A percentile compares a stretch with the other conserved stretches of the same genome.
phyloP scores from a whole-genome alignment of 2,113 vertebrate genomes.

The Elanoides forficatus region DNA sequence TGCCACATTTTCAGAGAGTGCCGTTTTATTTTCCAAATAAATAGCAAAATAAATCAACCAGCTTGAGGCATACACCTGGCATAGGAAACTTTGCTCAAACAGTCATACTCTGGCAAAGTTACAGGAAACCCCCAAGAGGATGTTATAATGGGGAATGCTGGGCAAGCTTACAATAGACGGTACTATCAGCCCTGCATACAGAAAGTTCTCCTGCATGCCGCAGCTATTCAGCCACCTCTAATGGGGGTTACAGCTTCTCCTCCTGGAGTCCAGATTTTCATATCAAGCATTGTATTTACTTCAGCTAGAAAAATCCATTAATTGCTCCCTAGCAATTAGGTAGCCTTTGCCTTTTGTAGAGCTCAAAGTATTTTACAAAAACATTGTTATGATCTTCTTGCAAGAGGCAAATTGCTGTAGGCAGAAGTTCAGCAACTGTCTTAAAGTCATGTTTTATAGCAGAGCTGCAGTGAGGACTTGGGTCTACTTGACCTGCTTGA shows the following conservation, averaged over 20 bases:
- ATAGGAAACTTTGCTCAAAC: conserved; percentile 14
- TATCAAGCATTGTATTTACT: background rate
- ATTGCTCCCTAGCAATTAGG: conserved; percentile 2
- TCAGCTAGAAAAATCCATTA: conserved; percentile 17
- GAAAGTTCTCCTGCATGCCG: background rate
- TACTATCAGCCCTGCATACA: background rate
- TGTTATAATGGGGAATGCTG: background rate
- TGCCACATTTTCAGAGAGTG: background rate
- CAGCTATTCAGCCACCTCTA: background rate
- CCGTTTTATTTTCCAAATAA: conserved; percentile 16
- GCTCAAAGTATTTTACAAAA: background rate
- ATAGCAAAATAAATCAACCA: background rate
- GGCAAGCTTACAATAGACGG: background rate
- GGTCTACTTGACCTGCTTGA: background rate
- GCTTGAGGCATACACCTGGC: conserved; percentile 44
- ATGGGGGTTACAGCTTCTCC: background rate
- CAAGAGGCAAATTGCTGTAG: background rate
- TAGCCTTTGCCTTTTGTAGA: conserved; percentile 8
- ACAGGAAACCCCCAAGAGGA: conserved; percentile 9
- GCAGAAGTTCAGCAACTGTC: background rate
- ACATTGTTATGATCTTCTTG: background rate
- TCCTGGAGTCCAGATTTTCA: background rate
- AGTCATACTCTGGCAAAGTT: conserved; percentile 1
- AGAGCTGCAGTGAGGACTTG: background rate
- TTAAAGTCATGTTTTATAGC: background rate